Evolutionary conservation across 2,797 vertebrate genomes (phyloP).

Genomic region (Gymnoscopelus braueri): DNA sequence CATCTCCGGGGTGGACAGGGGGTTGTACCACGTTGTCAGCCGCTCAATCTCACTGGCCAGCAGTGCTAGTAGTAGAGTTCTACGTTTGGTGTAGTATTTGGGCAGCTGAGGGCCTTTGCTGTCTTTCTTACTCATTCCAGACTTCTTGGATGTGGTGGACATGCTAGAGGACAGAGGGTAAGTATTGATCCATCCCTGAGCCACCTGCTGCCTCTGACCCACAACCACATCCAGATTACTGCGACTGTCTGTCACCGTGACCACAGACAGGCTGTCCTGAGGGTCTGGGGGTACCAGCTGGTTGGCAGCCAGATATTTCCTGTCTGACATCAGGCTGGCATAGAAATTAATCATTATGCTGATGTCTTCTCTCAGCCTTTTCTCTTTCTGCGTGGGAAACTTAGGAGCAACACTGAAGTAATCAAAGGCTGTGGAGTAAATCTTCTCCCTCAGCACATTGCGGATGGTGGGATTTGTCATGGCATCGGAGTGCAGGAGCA

Average conservation of each 20-base stretch:
- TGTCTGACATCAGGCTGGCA: constrained; percentile 95
- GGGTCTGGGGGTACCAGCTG: constrained; percentile 97
- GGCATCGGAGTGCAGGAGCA: constrained; percentile 93
- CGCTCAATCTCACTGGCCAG: constrained; percentile 96
- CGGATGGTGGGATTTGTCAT: constrained; percentile 94
- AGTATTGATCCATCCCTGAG: constrained; percentile 98
- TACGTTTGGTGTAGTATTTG: constrained; percentile 98
- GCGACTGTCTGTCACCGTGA: constrained; percentile 83
- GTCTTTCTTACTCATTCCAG: constrained; percentile 92
- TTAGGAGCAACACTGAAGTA: constrained; percentile 93
- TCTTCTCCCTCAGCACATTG: constrained; percentile 95
- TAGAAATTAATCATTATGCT: constrained; percentile 97
- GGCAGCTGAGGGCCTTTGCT: constrained; percentile 94
- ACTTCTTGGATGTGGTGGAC: constrained; percentile 98
- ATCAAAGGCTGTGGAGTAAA: constrained; percentile 96
- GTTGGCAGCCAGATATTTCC: constrained; percentile 94
- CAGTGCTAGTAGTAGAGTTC: constrained; percentile 90
- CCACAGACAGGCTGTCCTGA: constrained; percentile 88
- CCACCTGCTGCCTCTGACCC: constrained; percentile 91
- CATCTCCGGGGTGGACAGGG: constrained; percentile 91
- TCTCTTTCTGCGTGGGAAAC: constrained; percentile 94
- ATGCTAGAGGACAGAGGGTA: constrained; percentile 96
- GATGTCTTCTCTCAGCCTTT: constrained; percentile 94
- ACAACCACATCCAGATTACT: constrained; percentile 90
- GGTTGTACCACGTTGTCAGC: constrained; percentile 96